phyloP scores from a whole-genome alignment of 2,113 vertebrate genomes.

The Thamnophis sirtalis region DNA sequence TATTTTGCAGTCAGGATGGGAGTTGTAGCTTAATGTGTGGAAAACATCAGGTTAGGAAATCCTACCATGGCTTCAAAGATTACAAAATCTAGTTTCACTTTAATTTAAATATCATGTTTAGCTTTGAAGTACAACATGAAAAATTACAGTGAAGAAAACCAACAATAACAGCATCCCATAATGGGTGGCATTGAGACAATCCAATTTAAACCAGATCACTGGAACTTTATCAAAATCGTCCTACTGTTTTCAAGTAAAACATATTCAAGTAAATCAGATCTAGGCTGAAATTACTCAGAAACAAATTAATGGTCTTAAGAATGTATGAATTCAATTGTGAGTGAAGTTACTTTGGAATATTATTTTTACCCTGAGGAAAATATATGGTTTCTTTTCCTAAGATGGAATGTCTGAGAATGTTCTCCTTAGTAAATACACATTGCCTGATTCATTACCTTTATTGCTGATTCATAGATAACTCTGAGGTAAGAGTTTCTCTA shows the following conservation, averaged over 20 bases:
- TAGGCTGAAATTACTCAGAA: not conserved
- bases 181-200: not conserved
- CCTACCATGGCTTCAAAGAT: not conserved
- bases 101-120: not conserved
- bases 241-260: not conserved
- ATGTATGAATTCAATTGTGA: not conserved
- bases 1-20: not conserved
- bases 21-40: not conserved
- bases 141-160: not conserved
- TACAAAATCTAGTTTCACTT: not conserved
- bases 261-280: not conserved
- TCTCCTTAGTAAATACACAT: not conserved
- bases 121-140: not conserved
- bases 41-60: not conserved
- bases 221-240: not conserved
- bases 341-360: not conserved
- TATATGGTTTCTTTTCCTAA: not conserved
- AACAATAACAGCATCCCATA: not conserved
- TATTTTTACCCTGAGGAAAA: not conserved
- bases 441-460: not conserved
- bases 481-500: not conserved
- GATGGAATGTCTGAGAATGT: not conserved
- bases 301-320: not conserved
- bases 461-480: not conserved
- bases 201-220: not conserved